These are phyloP conservation scores for Lasioglossum lativentre DNA, from an alignment of 2,888 invertebrate species.

Conservation along the genomic window DNA sequence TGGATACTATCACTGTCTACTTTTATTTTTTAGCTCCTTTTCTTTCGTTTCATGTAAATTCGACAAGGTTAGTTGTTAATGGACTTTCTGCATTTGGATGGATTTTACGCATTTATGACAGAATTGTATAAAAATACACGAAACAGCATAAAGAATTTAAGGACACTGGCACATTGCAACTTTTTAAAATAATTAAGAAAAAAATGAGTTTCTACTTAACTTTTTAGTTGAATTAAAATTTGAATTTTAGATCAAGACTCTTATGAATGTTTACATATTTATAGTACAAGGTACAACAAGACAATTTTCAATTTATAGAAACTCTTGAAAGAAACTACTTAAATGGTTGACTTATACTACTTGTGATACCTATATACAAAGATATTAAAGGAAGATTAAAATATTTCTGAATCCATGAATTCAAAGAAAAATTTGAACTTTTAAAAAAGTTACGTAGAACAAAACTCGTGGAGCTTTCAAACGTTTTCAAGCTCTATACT, in stretches of 20 bases:
- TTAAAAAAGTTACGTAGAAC: not conserved
- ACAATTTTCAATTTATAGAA: not conserved
- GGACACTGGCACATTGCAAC: not conserved
- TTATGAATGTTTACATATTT: not conserved
- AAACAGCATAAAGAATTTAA: not conserved
- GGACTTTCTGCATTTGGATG: not conserved
- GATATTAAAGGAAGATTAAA: not conserved
- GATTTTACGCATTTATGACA: not conserved
- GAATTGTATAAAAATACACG: not conserved
- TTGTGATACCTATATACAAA: not conserved
- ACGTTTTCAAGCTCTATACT: too few relatives aligned
- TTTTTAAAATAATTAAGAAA: too few relatives aligned
- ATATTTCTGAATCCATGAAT: not conserved
- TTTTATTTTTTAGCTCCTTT: constrained; percentile 5
- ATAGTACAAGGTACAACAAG: not conserved
- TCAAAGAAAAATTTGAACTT: not conserved
- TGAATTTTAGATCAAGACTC: too few relatives aligned
- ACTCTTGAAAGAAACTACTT: not conserved
- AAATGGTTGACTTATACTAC: constrained; percentile 29
- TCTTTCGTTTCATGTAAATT: not conserved
- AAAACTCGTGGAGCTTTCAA: too few relatives aligned
- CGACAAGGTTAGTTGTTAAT: not conserved
- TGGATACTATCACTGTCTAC: not conserved
- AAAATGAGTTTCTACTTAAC: not conserved
- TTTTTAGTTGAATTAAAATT: too few relatives aligned